Conservation (phyloP, 1,140 invertebrate genomes). For the Belonocnema kinseyi region DNA sequence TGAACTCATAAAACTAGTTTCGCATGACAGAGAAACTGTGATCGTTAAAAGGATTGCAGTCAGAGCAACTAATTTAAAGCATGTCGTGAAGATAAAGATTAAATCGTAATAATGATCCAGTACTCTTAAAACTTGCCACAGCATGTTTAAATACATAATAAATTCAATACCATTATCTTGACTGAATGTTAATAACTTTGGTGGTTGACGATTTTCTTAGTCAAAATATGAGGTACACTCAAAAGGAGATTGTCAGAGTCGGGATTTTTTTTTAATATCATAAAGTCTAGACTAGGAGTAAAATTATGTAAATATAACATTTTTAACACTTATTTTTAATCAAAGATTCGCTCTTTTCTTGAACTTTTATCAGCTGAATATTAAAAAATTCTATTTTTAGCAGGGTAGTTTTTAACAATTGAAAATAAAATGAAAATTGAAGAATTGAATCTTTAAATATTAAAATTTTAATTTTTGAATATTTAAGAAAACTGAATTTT, state of each 20-base stretch:
- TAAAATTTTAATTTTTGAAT: too few relatives aligned
- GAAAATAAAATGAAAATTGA: too few relatives aligned
- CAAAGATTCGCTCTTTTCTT: too few relatives aligned
- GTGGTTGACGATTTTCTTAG: slow-evolving; percentile 58
- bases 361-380: too few relatives aligned
- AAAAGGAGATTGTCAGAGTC: background rate
- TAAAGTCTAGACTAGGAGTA: background rate
- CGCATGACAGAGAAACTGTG: background rate
- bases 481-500: too few relatives aligned
- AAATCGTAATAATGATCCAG: slow-evolving; percentile 15
- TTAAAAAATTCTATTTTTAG: too few relatives aligned
- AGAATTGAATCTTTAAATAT: too few relatives aligned
- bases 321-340: too few relatives aligned
- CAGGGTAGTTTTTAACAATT: too few relatives aligned
- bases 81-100: background rate
- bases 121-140: slow-evolving; percentile 22
- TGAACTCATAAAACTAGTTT: background rate
- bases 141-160: slow-evolving; percentile 42
- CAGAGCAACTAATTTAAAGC: background rate
- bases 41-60: background rate
- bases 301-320: too few relatives aligned
- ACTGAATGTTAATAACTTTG: slow-evolving; percentile 56
- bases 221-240: slow-evolving; percentile 3
- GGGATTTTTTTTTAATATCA: too few relatives aligned
- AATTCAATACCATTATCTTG: slow-evolving; percentile 24